Evolutionary conservation across 2,113 vertebrate species (phyloP).

Genomic region (Sinosuthora webbiana): DNA sequence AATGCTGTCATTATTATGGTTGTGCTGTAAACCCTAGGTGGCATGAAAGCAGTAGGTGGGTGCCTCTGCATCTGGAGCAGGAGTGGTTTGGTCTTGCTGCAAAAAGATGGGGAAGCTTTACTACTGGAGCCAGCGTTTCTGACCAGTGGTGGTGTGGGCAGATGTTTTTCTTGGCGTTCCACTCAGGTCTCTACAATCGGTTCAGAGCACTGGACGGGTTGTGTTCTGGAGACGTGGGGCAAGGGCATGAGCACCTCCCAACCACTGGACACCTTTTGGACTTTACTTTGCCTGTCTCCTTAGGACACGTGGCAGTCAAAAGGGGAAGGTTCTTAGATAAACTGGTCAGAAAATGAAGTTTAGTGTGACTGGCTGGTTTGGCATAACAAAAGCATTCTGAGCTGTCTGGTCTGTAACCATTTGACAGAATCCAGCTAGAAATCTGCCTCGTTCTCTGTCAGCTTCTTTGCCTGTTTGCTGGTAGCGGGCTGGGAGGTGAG

Average conservation of each 20-base stretch:
- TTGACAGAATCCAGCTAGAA: not conserved
- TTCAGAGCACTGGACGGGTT: accelerated
- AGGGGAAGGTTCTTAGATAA: not conserved
- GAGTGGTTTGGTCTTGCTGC: not conserved
- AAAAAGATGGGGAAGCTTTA: not conserved
- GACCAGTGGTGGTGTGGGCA: not conserved
- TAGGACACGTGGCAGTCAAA: not conserved
- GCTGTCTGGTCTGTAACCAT: not conserved
- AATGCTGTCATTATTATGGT: accelerated
- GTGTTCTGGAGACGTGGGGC: not conserved
- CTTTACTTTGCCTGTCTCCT: not conserved
- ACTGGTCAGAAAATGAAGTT: not conserved
- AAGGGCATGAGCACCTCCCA: not conserved
- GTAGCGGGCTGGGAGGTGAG: not conserved
- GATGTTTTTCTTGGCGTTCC: not conserved
- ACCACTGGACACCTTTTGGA: not conserved
- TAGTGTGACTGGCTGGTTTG: not conserved
- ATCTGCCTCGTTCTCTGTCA: not conserved
- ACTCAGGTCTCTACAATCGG: not conserved
- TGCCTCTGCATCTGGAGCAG: not conserved
- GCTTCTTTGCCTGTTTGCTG: not conserved
- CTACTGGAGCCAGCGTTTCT: not conserved
- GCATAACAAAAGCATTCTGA: not conserved
- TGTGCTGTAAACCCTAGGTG: not conserved
- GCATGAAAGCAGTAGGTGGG: not conserved